These are phyloP conservation scores for Scaptomyza cyrtandrae DNA, from an alignment of 2,888 invertebrate genomes.

Conservation along the genomic window DNA sequence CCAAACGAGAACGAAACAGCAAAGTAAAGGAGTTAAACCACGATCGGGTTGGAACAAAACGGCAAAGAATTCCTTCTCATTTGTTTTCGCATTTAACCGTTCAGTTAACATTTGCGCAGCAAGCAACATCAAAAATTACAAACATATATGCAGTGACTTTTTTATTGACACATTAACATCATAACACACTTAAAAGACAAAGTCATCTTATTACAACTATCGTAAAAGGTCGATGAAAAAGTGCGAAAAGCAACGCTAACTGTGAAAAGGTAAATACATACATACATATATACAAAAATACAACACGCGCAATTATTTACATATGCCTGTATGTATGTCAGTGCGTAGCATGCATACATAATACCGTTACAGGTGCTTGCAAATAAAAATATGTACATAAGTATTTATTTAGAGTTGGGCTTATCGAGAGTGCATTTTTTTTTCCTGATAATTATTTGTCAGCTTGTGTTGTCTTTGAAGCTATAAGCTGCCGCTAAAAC, in stretches of 20 bases:
- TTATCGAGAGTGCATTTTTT: not conserved
- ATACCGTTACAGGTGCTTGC: constrained; percentile 40
- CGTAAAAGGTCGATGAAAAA: constrained; percentile 46
- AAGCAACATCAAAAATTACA: constrained; percentile 20
- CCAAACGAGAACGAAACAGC: not conserved
- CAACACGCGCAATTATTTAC: not conserved
- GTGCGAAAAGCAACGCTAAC: constrained; percentile 29
- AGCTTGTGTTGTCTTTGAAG: constrained; percentile 3
- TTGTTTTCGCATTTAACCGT: constrained; percentile 21
- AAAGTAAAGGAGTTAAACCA: not conserved
- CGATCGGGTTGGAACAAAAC: not conserved
- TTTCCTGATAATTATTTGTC: not conserved
- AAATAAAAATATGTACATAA: constrained; percentile 19
- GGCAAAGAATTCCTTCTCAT: not conserved
- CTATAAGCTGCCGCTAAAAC: constrained; percentile 5
- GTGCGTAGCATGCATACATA: not conserved
- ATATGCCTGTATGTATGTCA: not conserved
- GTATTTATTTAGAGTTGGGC: constrained; percentile 18
- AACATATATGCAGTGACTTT: not conserved
- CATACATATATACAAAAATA: constrained; percentile 8
- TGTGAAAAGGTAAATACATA: constrained; percentile 23
- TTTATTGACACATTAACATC: constrained; percentile 56
- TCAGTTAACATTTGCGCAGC: constrained; percentile 30
- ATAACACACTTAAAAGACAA: constrained; percentile 44
- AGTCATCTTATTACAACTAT: constrained; percentile 44